Evolutionary conservation across 1,140 invertebrate species (phyloP).

Genomic region (Sitobion miscanthi): DNA sequence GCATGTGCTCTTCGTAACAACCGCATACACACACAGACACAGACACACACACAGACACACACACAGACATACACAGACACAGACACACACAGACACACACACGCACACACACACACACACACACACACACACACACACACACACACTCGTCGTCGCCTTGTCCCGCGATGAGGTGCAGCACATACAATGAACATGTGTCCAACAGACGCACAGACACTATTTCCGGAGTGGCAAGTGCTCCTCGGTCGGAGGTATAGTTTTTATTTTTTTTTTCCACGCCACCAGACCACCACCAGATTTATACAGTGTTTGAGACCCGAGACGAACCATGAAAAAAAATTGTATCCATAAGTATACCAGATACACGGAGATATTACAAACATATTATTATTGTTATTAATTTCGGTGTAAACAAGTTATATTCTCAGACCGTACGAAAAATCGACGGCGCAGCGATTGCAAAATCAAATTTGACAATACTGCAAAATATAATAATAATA

Average conservation of each 20-base stretch:
- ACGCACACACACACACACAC: no score
- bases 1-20: conserved; percentile 1
- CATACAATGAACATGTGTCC: conserved; percentile 47
- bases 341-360: background rate
- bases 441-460: background rate
- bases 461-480: background rate
- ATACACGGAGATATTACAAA: background rate
- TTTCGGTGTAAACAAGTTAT: background rate
- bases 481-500: background rate
- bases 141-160: background rate
- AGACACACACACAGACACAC: no score
- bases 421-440: background rate
- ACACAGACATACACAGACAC: no score
- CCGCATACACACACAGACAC: background rate
- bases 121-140: background rate
- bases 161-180: background rate
- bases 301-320: background rate
- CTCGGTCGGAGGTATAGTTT: conserved; percentile 3
- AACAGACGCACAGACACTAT: conserved; percentile 50
- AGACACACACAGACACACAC: no score
- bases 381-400: background rate
- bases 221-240: conserved; percentile 37
- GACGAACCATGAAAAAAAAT: background rate
- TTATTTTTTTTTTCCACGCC: background rate
- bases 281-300: conserved; percentile 5